A percentile compares a stretch with the other conserved stretches of the same genome.
Conservation (phyloP, 1,140 invertebrate species). For the Hypothenemus hampei region DNA sequence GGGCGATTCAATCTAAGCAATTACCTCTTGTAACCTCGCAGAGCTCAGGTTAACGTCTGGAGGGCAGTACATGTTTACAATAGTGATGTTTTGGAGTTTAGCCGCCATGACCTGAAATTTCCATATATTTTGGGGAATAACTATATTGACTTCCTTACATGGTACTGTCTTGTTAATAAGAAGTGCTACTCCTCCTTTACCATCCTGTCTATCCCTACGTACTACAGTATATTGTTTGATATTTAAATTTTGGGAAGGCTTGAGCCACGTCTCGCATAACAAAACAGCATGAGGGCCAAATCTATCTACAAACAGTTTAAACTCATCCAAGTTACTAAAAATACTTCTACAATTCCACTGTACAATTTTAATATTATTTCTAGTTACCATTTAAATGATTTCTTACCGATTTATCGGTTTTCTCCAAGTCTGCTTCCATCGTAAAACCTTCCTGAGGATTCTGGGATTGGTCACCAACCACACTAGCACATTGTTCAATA, state of each 20-base stretch:
- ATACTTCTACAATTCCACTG: neutral
- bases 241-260: neutral
- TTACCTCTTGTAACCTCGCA: neutral
- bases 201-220: neutral
- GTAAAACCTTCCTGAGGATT: no score
- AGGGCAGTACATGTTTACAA: neutral
- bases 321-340: no score
- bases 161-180: neutral
- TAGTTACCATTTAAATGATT: constrained; percentile 1
- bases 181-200: neutral
- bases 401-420: no score
- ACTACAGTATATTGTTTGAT: neutral
- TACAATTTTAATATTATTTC: neutral
- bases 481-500: no score
- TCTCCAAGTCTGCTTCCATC: no score
- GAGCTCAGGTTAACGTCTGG: neutral
- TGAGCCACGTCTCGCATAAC: neutral
- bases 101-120: no score
- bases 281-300: neutral
- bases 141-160: neutral
- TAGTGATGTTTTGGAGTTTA: neutral
- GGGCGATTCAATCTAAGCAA: neutral
- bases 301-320: neutral
- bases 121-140: no score
- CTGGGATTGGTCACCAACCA: no score